Evolutionary conservation across 1,140 invertebrate species (phyloP), one percentile per base, ranked within the genome.

Genomic region (Drosophila erecta): DNA sequence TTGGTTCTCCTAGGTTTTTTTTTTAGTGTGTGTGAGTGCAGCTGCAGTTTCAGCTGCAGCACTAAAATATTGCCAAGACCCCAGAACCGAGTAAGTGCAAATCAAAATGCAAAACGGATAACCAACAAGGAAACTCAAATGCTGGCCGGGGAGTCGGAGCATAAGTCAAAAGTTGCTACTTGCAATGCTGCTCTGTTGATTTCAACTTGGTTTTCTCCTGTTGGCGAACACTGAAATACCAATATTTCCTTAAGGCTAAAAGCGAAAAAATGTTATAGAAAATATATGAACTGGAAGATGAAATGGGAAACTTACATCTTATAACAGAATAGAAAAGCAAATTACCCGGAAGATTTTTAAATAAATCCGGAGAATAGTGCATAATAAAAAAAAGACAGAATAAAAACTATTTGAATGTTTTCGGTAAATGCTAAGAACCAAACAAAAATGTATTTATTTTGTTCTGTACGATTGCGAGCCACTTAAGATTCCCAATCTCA

Each of bases 81-180:
- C 37, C 41, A 20, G 59, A 11, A 35, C 57, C 51, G 43, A 65
- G 44, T 65, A 60, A 79, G 79, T 59, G 76, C 79, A 89, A 89
- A 89, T 89, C 79, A 89, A 84, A 87, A 89, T 89, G 85, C 84
- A 90, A 89, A 89, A 75, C 80, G 84, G 85, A 89, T 87, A 85
- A 81, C 81, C 66, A 59, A 81, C 71, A 79, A 84, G 65, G 58
- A 84, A 84, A 84, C 84, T 77, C 35, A 79, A 86, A 79, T 70
- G 65, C 56, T 62, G 46, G 71, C 72, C 64, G 60, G 67, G 61
- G 56, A 78, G 61, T 79, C 46, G 62, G 66, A 79, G 67, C 76
- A 89, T 87, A 87, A 87, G 84, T 89, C 84, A 87, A 74, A 79
- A 62, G 66, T 65, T 81, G 69, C 41, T 43, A 57, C 50, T 66